phyloP scores from a whole-genome alignment of 2,797 vertebrate species.

The Thaleichthys pacificus region DNA sequence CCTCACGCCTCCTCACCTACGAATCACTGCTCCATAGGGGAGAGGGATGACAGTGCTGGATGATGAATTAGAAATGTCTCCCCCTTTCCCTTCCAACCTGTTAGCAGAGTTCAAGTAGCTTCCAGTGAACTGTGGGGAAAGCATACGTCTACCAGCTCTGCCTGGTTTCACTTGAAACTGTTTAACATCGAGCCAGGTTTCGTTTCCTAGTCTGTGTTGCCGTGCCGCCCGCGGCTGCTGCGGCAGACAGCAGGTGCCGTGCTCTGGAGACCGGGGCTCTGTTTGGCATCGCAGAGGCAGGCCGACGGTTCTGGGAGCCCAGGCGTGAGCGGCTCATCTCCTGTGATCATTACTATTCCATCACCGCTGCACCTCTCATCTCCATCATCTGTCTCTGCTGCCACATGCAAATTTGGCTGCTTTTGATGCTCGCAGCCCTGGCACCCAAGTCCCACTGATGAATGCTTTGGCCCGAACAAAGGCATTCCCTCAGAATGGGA shows the following conservation, averaged over 20 bases:
- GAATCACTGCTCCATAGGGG: constrained; percentile 19
- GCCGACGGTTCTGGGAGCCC: constrained; percentile 30
- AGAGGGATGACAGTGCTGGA: constrained; percentile 7
- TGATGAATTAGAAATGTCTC: constrained; percentile 4
- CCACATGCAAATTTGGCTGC: constrained; percentile 38
- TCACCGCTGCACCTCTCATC: constrained; percentile 17
- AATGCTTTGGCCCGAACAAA: constrained; percentile 34
- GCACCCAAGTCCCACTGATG: constrained; percentile 22
- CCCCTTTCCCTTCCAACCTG: neutral
- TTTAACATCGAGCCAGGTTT: too few relatives aligned
- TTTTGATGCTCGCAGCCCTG: constrained; percentile 27
- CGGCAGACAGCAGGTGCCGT: neutral
- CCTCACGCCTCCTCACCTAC: constrained; percentile 14
- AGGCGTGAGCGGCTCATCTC: constrained; percentile 9
- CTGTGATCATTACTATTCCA: constrained; percentile 27
- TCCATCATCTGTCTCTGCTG: constrained; percentile 28
- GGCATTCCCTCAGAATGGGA: constrained; percentile 36
- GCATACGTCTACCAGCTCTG: too few relatives aligned
- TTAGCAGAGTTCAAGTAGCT: constrained; percentile 6
- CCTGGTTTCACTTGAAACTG: too few relatives aligned
- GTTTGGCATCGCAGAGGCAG: constrained; percentile 31
- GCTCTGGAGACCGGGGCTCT: constrained; percentile 6
- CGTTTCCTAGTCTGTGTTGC: neutral
- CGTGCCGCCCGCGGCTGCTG: neutral
- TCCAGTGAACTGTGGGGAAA: neutral